phyloP scores from a whole-genome alignment of 1,140 invertebrate species.

The Drosophila punjabiensis region DNA sequence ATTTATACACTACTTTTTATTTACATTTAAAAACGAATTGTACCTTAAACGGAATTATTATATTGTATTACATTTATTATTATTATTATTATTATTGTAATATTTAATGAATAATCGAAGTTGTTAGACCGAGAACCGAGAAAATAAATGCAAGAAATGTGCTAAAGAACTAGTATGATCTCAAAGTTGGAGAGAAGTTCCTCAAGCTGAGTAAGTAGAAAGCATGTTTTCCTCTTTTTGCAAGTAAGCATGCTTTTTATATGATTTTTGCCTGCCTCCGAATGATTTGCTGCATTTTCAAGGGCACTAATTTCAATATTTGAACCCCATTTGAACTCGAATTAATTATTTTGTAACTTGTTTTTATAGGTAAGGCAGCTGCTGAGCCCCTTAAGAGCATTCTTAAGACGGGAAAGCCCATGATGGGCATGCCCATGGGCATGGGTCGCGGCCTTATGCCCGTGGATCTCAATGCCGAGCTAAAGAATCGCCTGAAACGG shows the following conservation, averaged over 20 bases:
- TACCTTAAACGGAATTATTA: constrained; percentile 76
- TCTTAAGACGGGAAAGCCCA: constrained; percentile 85
- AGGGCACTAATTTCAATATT: background rate
- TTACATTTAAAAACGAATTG: constrained; percentile 69
- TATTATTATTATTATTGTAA: constrained; percentile 66
- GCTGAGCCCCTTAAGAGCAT: constrained; percentile 83
- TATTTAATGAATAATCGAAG: constrained; percentile 62
- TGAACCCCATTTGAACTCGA: background rate
- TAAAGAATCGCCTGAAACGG: constrained; percentile 79
- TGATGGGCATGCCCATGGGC: no score
- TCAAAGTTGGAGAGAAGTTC: background rate
- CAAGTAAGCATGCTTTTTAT: background rate
- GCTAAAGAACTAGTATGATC: constrained; percentile 32
- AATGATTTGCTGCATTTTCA: constrained; percentile 16
- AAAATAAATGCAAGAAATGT: constrained; percentile 71
- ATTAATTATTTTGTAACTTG: background rate
- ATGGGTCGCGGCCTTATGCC: constrained; percentile 77
- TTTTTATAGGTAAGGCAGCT: constrained; percentile 38
- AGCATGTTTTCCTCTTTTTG: constrained; percentile 20
- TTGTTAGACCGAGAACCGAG: constrained; percentile 65
- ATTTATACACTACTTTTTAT: constrained; percentile 66
- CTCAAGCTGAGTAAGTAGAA: constrained; percentile 39
- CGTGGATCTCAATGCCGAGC: constrained; percentile 80
- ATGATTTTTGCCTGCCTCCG: constrained; percentile 28
- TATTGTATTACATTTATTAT: constrained; percentile 60